phyloP scores from a whole-genome alignment of 2,113 vertebrate species.

The Rhadina sibilatrix region DNA sequence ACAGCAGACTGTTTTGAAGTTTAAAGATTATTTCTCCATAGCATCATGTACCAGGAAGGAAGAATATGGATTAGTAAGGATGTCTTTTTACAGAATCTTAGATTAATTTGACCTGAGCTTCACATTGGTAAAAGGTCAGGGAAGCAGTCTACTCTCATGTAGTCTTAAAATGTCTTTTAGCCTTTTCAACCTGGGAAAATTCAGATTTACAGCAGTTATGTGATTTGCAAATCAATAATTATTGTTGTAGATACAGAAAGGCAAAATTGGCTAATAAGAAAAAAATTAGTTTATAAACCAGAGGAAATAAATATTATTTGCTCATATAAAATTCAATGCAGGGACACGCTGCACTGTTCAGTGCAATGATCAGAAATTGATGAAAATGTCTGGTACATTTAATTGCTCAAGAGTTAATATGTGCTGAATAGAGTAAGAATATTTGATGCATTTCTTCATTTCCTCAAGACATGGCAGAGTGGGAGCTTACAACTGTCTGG shows the following conservation, averaged over 20 bases:
- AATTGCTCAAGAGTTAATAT: not conserved
- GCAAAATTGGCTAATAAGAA: not conserved
- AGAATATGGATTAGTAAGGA: not conserved
- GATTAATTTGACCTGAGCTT: not conserved
- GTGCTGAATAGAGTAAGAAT: not conserved
- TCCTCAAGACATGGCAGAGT: not conserved
- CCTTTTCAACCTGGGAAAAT: not conserved
- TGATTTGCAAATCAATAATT: not conserved
- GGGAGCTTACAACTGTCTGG: not conserved
- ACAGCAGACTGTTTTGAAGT: not conserved
- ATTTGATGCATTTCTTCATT: not conserved
- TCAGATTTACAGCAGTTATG: not conserved
- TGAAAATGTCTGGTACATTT: not conserved
- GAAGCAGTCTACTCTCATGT: not conserved
- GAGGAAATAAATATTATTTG: not conserved
- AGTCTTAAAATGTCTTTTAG: not conserved
- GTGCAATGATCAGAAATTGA: not conserved
- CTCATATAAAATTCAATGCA: not conserved
- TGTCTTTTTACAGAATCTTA: not conserved
- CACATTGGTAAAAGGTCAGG: not conserved
- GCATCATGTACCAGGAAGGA: not conserved
- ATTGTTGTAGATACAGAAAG: not conserved
- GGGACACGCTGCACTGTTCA: not conserved
- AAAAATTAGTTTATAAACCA: not conserved
- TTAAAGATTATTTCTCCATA: not conserved